Conservation (phyloP, 2,113 vertebrate genomes). For the Amia ocellicauda region DNA sequence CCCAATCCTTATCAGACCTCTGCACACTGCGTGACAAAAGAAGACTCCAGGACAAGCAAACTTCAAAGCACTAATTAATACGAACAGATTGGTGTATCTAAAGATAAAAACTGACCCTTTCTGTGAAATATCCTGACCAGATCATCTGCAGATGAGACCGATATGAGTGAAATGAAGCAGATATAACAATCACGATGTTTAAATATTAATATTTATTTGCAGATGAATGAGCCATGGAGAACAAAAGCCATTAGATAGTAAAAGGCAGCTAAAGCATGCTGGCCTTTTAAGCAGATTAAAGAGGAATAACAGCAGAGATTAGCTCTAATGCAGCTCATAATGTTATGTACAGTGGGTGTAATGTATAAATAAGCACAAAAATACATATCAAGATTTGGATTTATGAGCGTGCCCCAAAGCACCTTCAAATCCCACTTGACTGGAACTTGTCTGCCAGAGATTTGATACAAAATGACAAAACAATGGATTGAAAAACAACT, state of each 20-base stretch:
- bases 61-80: conserved; percentile 36
- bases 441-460: no score
- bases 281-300: conserved; percentile 45
- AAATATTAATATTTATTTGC: conserved; percentile 29
- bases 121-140: conserved; percentile 11
- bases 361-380: no score
- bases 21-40: no score
- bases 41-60: no score
- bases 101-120: conserved; percentile 32
- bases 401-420: background rate
- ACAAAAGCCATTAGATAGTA: conserved; percentile 17
- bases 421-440: no score
- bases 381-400: no score
- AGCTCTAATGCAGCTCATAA: no score
- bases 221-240: conserved; percentile 23
- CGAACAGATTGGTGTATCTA: conserved; percentile 23
- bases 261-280: conserved; percentile 14
- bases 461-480: no score
- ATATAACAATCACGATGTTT: conserved; percentile 15
- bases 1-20: no score
- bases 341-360: no score
- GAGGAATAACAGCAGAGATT: conserved; percentile 19
- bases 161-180: conserved; percentile 18
- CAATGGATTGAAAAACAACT: no score
- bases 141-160: conserved; percentile 22